Evolutionary conservation across 2,888 invertebrate genomes (phyloP), one percentile per base, ranked within the genome.

Genomic region (Meliscaeva auricollis): DNA sequence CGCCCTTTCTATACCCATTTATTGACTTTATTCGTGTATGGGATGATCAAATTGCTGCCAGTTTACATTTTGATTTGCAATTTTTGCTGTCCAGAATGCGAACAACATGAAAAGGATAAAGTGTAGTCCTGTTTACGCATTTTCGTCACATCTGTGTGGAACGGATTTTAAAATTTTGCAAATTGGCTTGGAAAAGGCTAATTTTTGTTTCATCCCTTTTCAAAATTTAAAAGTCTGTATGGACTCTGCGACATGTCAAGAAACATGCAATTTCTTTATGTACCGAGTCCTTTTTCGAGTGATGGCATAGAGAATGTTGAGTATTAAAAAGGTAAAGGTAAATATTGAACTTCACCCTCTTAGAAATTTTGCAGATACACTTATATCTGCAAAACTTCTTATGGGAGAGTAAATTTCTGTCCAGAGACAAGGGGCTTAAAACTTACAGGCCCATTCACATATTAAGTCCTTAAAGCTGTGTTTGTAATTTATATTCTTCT

Each of bases 91-190:
- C 54, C 69, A 64, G 17, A 41, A 44, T 70, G 26, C 15, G 68
- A 30, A 58, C 7, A 20, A 32, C 32, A 20, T 26, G 17, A 22
- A 7, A 3, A 17, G 58, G 13, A 30, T 32, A 35, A 44, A 13
- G 1, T 5, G 17, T 15, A 17, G 9, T 13, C 50, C 48, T 52
- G 38, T 32, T 84, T 84, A 70, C 35, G 64, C 56, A 84, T 79
- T 79, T 79, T 66, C 8, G 75, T 84, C 83, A 84, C 83, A 84
- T 79, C 54, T 75, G 68, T 75, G 68, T 17, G 56, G 56, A 75
- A 66, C 56, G 64, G 74, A 84, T 79, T 84, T 84, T 78, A 84
- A 84, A 84, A 74, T 84, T 84, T 79, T 75, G 74, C 79, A 84
- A 83, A 78, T 83, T 69, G 69, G 35, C 78, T 62, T 15, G 22